These are phyloP conservation scores for Neostethus bicornis DNA, from an alignment of 2,797 vertebrate genomes.

Conservation along the genomic window DNA sequence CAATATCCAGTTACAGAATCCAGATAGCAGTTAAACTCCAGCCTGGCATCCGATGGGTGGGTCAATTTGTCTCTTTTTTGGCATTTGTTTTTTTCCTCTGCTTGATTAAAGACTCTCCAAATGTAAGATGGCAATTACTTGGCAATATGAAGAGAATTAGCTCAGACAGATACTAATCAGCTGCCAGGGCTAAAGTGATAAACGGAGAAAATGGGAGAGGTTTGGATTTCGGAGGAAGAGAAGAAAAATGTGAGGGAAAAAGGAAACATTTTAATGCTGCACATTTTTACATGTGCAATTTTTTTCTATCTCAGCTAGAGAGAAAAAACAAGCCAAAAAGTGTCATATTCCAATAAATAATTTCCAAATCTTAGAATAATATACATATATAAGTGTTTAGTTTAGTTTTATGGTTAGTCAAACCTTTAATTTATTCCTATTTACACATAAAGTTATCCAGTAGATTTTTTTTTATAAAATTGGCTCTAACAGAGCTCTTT, in stretches of 20 bases:
- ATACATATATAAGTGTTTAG: too few relatives aligned
- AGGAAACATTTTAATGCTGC: conserved; percentile 14
- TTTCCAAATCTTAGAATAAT: too few relatives aligned
- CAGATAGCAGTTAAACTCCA: conserved; percentile 2
- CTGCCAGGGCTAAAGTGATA: conserved; percentile 38
- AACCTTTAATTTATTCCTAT: too few relatives aligned
- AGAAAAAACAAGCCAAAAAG: too few relatives aligned
- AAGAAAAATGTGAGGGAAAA: not conserved
- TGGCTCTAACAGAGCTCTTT: conserved; percentile 50
- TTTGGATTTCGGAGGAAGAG: conserved; percentile 7
- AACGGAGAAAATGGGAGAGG: conserved; percentile 24
- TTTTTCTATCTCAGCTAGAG: not conserved
- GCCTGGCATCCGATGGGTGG: not conserved
- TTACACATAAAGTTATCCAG: conserved; percentile 41
- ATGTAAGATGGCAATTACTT: conserved; percentile 18
- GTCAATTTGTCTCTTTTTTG: not conserved
- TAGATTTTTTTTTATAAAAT: conserved; percentile 45
- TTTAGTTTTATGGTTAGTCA: too few relatives aligned
- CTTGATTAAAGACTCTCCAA: conserved; percentile 20
- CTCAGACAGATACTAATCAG: conserved; percentile 52
- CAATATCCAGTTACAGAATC: not conserved
- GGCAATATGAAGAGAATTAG: conserved; percentile 37
- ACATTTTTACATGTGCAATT: conserved; percentile 35
- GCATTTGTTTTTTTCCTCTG: conserved; percentile 15
- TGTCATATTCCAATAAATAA: too few relatives aligned